A percentile compares a stretch with the other conserved stretches of the same genome.
phyloP scores from a whole-genome alignment of 2,113 vertebrate species.

The Spermophilus dauricus region DNA sequence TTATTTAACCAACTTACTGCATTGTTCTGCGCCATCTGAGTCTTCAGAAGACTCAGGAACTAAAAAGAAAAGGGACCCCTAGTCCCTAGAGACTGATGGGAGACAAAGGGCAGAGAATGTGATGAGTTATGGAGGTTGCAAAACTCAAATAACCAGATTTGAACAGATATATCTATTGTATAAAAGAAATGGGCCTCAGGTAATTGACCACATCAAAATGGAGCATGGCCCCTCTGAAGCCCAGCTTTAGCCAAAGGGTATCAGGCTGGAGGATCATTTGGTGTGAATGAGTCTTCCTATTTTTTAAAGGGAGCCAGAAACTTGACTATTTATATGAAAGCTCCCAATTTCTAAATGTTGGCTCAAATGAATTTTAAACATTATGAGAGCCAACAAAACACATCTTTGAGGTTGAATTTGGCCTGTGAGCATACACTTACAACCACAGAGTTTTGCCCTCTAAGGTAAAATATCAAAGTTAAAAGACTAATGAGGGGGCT shows the following conservation, averaged over 20 bases:
- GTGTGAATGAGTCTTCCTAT: not conserved
- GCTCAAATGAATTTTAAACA: constrained; percentile 26
- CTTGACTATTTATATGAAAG: not conserved
- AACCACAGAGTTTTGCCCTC: constrained; percentile 26
- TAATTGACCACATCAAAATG: not conserved
- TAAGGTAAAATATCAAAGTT: constrained; percentile 14
- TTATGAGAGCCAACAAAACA: not conserved
- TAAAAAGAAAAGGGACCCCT: not conserved
- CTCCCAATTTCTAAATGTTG: constrained; percentile 19
- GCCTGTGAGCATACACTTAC: not conserved
- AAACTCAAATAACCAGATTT: not conserved
- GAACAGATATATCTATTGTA: not conserved
- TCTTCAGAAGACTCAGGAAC: not conserved
- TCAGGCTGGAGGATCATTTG: not conserved
- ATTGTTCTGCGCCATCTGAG: not conserved
- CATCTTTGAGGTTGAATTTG: constrained; percentile 24
- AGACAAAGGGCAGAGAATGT: not conserved
- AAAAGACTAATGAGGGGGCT: not conserved
- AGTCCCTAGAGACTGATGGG: not conserved
- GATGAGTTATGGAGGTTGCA: not conserved
- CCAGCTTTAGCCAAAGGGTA: not conserved
- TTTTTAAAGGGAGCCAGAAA: constrained; percentile 15
- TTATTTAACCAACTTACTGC: not conserved
- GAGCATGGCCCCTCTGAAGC: not conserved
- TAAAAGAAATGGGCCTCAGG: not conserved